Conservation (phyloP, 2,888 invertebrate species). For the Orthosia gothica region DNA sequence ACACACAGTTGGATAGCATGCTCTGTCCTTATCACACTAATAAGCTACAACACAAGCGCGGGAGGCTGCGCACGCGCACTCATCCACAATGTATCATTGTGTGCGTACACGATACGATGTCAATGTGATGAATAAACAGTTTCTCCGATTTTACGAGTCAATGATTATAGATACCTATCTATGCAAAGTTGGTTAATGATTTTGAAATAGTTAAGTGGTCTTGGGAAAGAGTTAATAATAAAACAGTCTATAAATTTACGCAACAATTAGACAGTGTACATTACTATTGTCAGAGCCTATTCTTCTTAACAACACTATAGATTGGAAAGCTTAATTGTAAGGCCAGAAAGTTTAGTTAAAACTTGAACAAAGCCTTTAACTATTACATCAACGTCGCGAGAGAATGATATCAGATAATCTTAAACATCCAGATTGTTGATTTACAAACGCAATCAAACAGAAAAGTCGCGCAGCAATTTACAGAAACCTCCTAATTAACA, state of each 20-base stretch:
- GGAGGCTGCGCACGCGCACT: conserved; percentile 74
- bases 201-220: conserved; percentile 70
- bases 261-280: conserved; percentile 54
- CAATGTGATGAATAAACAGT: conserved; percentile 90
- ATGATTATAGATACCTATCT: conserved; percentile 88
- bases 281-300: conserved; percentile 49
- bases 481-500: conserved; percentile 69
- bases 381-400: conserved; percentile 53
- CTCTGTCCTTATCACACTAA: conserved; percentile 87
- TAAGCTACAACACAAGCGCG: conserved; percentile 82
- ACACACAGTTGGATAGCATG: conserved; percentile 77
- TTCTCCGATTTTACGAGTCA: conserved; percentile 90
- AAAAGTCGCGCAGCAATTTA: conserved; percentile 63
- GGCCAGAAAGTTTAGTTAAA: conserved; percentile 37
- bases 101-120: conserved; percentile 76
- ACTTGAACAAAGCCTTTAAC: conserved; percentile 44
- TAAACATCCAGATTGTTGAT: conserved; percentile 57
- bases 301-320: conserved; percentile 34
- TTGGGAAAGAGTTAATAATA: conserved; percentile 69
- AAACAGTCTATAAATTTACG: conserved; percentile 49
- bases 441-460: conserved; percentile 64
- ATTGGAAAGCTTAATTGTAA: conserved; percentile 20
- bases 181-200: conserved; percentile 88
- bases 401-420: conserved; percentile 54
- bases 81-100: conserved; percentile 69